Percentiles rank a stretch among this genome's conserved stretches.
Evolutionary conservation across 2,888 invertebrate species (phyloP).

Genomic region (Polydrusus tereticollis): DNA sequence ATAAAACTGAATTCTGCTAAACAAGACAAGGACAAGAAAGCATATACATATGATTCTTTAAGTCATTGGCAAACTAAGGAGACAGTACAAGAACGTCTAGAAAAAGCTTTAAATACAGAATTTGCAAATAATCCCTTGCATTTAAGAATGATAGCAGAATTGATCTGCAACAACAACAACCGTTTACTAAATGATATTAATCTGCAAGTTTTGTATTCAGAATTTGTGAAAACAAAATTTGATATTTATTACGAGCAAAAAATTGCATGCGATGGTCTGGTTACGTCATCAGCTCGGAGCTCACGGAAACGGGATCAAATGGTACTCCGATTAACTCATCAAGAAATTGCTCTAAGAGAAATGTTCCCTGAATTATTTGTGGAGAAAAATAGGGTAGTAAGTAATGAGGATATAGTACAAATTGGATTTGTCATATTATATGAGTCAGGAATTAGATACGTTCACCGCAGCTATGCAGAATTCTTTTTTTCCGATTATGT

Average conservation of each 20-base stretch:
- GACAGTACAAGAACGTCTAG: not conserved
- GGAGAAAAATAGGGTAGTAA: not conserved
- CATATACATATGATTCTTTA: too few relatives aligned
- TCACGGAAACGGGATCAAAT: not conserved
- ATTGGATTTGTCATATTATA: constrained; percentile 18
- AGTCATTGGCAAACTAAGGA: not conserved
- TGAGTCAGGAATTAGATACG: constrained; percentile 3
- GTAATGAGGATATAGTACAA: constrained; percentile 5
- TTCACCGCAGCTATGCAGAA: constrained; percentile 35
- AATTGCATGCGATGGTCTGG: not conserved
- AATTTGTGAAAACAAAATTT: constrained; percentile 34
- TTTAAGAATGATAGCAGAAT: constrained; percentile 36
- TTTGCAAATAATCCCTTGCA: constrained; percentile 31
- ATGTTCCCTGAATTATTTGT: not conserved
- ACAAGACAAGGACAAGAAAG: too few relatives aligned
- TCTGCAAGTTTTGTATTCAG: constrained; percentile 9
- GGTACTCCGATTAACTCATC: not conserved
- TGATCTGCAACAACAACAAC: constrained; percentile 11
- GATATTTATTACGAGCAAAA: constrained; percentile 32
- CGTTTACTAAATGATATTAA: constrained; percentile 11
- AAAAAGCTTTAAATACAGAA: not conserved
- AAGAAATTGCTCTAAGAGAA: not conserved
- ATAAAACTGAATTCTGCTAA: not conserved
- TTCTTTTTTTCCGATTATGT: constrained; percentile 27
- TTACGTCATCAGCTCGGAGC: not conserved